Base-by-base conservation (phyloP, 2,888 invertebrate genomes). In the Ferrisia virgata region DNA sequence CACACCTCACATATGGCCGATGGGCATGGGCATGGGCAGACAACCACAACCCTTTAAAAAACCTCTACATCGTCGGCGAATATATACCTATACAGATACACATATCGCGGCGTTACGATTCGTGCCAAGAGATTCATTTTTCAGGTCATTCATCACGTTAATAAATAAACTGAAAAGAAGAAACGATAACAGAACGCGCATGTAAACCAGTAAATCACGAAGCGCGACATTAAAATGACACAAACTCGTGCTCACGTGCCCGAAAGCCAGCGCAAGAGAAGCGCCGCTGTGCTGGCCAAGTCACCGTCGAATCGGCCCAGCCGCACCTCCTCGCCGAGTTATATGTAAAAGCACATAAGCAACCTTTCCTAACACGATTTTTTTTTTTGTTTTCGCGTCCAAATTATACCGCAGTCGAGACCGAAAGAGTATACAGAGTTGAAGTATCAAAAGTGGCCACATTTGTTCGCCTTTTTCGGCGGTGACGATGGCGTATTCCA, bases 201-300 rank as follows among this genome's bases (percentile, higher is more conserved):
- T 64, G 58, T 64, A 64, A 64, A 64, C 58, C 58, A 64, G 58
- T 64, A 64, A 64, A 64, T 64, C 58, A 64, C 28, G 58, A 64
- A 64, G 58, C 58, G 58, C 58, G 58, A 64, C 58, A 64, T 64
- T 64, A 64, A 64, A 28, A 64, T 64, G 58, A 64, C 58, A 64
- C 58, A 64, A 64, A 64, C 58, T 64, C 58, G 58, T 64, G 58
- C 58, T 64, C 58, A 64, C 58, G 58, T 64, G 58, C 58, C 58
- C 58, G 58, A 64, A 64, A 47, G 47, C 47, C 18, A 47, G 47
- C 47, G 18, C n/a, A 64, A 64, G 28, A 64, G 58, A 22, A 64
- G 58, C 58, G 28, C 58, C 47, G 47, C 39, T 39, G 39, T 39
- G 39, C 39, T 39, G 6, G n/a, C n/a, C n/a, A n/a, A n/a, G n/a